These are phyloP conservation scores for Danio kyathit DNA, from an alignment of 2,797 vertebrate species.

Conservation along the genomic window DNA sequence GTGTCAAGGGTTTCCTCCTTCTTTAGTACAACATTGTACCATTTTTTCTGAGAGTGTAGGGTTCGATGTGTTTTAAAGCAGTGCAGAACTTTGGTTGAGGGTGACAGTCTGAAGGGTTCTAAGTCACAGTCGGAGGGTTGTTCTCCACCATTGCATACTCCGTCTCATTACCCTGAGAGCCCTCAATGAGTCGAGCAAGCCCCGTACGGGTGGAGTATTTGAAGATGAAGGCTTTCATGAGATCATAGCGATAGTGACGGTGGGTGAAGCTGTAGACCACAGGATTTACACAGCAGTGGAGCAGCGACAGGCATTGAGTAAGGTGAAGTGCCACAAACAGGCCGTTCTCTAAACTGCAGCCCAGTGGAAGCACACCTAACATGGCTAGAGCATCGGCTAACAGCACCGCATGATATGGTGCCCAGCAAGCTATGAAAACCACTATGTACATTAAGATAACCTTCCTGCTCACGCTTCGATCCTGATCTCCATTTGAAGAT, in stretches of 20 bases:
- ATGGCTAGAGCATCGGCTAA: constrained; percentile 88
- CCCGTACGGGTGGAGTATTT: constrained; percentile 96
- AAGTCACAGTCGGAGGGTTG: constrained; percentile 70
- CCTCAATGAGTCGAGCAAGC: constrained; percentile 90
- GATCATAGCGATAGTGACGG: constrained; percentile 94
- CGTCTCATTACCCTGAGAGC: constrained; percentile 86
- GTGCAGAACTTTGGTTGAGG: constrained; percentile 28
- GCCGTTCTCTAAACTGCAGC: constrained; percentile 88
- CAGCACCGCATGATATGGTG: constrained; percentile 89
- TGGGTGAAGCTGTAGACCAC: constrained; percentile 96
- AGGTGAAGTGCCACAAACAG: constrained; percentile 89
- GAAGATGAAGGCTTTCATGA: constrained; percentile 99
- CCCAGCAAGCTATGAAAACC: constrained; percentile 95
- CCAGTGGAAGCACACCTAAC: constrained; percentile 87
- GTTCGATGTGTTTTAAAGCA: constrained; percentile 23
- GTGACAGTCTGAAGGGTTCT: constrained; percentile 2
- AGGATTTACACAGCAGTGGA: constrained; percentile 96
- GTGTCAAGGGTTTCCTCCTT: no score
- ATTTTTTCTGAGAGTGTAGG: no score
- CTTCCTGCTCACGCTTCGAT: constrained; percentile 86
- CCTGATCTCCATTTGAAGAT: constrained; percentile 81
- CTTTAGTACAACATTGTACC: no score
- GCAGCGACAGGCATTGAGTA: constrained; percentile 93
- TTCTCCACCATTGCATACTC: constrained; percentile 88
- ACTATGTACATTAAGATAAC: constrained; percentile 93